These are phyloP conservation scores for Steinernema feltiae DNA, from an alignment of 1,140 invertebrate genomes.

Conservation along the genomic window DNA sequence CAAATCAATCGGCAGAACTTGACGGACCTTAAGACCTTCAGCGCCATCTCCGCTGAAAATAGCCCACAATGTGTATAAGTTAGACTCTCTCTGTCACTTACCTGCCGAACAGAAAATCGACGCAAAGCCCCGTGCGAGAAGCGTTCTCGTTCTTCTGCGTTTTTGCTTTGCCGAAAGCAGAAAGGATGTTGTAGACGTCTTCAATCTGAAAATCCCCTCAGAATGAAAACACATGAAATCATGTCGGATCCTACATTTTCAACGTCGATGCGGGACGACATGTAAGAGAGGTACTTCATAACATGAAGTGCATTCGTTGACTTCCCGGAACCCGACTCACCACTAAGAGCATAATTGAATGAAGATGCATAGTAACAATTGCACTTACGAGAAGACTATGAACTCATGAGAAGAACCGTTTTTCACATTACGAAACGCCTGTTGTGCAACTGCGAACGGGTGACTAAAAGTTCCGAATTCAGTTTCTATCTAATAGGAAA, in stretches of 20 bases:
- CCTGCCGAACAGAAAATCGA: neutral
- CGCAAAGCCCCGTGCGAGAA: neutral
- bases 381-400: neutral
- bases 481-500: neutral
- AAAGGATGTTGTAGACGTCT: neutral
- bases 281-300: neutral
- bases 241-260: neutral
- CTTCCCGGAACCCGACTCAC: neutral
- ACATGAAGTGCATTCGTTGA: neutral
- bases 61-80: too few relatives aligned
- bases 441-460: neutral
- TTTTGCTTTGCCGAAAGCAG: neutral
- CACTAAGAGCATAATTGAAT: neutral
- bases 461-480: neutral
- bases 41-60: neutral
- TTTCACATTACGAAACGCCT: neutral
- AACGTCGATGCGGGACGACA: neutral
- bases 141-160: constrained; percentile 1
- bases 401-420: neutral
- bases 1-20: neutral
- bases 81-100: too few relatives aligned
- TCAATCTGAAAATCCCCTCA: neutral
- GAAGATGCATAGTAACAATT: too few relatives aligned
- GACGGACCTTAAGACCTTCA: neutral
- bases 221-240: neutral